Evolutionary conservation across 2,797 vertebrate genomes (phyloP), one percentile per base, ranked within the genome.

Genomic region (Muscicapa comitata): DNA sequence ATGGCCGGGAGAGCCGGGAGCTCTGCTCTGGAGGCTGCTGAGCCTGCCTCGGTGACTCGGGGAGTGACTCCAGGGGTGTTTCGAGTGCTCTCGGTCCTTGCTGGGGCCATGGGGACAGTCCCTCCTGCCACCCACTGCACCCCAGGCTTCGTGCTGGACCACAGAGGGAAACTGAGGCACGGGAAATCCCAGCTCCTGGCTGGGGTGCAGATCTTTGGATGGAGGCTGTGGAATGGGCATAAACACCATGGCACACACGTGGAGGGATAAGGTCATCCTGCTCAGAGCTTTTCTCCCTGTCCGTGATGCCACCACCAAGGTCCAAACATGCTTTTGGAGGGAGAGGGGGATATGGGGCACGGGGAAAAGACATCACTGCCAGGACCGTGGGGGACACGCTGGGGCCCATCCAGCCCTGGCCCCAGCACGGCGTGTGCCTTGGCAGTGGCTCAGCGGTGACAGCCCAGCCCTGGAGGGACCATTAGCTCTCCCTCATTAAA

Each of bases 31-130:
- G 57, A 33, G 43, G 76, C 57, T 40, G 62, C 81, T 38, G 59
- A 80, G 58, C 59, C 50, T 1, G 11, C n/a, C 24, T 4, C 0
- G 1, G 31, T 33, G 79, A 25, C 4, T 0, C 2, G 0, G 0
- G 37, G 3, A 20, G 54, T 6, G 51, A 57, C 16, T 29, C 12
- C 33, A 7, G 0, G 7, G 63, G 20, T 3, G 16, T 65, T 65
- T 13, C 7, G 0, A 1, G 62, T 35, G 38, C 21, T 23, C 43
- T 48, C 0, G 0, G 59, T 29, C 21, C 63, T 33, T 0, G 6
- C 58, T 50, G 28, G 25, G 59, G 38, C 63, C 13, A 23, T 2
- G 28, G 67, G 53, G 48, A 38, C 0, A 0, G 33, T 68, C 37
- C 24, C 54, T 53, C 28, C 37, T 71, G 59, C 19, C 15, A 16